phyloP scores from a whole-genome alignment of 1,140 invertebrate genomes.

The Tetragnatha versicolor region DNA sequence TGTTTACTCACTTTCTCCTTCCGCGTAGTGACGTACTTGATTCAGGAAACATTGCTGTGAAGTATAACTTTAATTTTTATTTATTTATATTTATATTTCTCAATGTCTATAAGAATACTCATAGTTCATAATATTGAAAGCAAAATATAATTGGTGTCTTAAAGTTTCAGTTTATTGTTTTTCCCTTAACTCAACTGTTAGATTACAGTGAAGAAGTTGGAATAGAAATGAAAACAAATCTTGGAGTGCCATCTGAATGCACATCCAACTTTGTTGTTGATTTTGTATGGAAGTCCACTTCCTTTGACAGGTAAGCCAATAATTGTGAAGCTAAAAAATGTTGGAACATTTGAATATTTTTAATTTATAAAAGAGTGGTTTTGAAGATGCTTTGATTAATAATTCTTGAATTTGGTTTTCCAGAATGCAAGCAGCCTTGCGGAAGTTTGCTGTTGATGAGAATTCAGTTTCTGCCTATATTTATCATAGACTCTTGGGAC shows the following conservation, averaged over 20 bases:
- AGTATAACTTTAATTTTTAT: too few relatives aligned
- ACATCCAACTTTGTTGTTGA: slow-evolving; percentile 97
- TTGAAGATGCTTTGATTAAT: neutral
- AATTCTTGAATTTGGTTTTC: slow-evolving; percentile 9
- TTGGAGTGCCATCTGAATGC: slow-evolving; percentile 88
- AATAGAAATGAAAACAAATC: slow-evolving; percentile 91
- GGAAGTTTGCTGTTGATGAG: slow-evolving; percentile 96
- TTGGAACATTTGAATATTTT: neutral
- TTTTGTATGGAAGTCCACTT: slow-evolving; percentile 99
- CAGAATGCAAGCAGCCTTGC: slow-evolving; percentile 94
- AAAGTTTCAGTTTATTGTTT: too few relatives aligned
- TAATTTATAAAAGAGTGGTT: too few relatives aligned
- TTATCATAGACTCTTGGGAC: slow-evolving; percentile 94
- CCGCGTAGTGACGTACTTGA: too few relatives aligned
- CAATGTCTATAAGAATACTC: too few relatives aligned
- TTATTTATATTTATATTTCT: too few relatives aligned
- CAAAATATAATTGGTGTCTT: too few relatives aligned
- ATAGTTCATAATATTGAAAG: too few relatives aligned
- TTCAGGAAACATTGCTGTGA: too few relatives aligned
- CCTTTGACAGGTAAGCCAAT: slow-evolving; percentile 93
- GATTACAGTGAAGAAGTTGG: slow-evolving; percentile 98
- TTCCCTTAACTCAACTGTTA: slow-evolving; percentile 56
- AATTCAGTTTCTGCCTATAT: slow-evolving; percentile 96
- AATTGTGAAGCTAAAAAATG: too few relatives aligned
- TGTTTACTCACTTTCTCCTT: too few relatives aligned